A percentile compares a stretch with the other conserved stretches of the same genome.
Conservation (phyloP, 2,797 vertebrate genomes). For the Peromyscus eremicus region DNA sequence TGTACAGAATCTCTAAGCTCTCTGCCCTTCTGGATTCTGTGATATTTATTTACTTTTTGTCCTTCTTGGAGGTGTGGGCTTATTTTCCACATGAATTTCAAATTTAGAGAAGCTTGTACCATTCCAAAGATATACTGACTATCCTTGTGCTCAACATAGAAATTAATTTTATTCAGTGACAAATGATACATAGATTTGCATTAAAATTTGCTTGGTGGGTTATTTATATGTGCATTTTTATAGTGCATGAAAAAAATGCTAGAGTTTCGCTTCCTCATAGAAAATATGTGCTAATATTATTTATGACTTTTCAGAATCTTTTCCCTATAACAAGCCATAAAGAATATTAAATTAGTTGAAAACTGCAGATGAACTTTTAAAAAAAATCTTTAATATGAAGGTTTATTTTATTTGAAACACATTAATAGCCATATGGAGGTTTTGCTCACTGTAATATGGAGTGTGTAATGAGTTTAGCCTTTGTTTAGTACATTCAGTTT, state of each 20-base stretch:
- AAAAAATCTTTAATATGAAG: conserved; percentile 1
- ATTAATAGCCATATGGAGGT: conserved; percentile 20
- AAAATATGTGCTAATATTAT: conserved; percentile 68
- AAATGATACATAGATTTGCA: conserved; percentile 79
- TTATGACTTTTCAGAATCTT: conserved; percentile 74
- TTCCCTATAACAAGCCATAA: conserved; percentile 49
- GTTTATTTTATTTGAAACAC: conserved; percentile 8
- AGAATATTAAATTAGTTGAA: conserved; percentile 66
- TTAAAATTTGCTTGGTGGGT: conserved; percentile 68
- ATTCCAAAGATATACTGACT: conserved; percentile 74
- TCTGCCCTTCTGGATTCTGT: conserved; percentile 35
- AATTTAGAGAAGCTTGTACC: conserved; percentile 57
- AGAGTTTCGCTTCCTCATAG: conserved; percentile 61
- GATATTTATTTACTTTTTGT: conserved; percentile 41
- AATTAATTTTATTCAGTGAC: conserved; percentile 79
- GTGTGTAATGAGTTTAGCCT: conserved; percentile 3
- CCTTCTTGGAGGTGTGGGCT: conserved; percentile 55
- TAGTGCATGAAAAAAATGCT: conserved; percentile 79
- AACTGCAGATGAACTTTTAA: conserved; percentile 66
- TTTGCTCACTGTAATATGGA: conserved; percentile 34
- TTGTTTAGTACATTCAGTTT: conserved; percentile 56
- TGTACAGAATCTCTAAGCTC: conserved; percentile 9
- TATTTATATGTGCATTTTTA: conserved; percentile 83
- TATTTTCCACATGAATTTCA: conserved; percentile 73
- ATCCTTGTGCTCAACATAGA: conserved; percentile 73